Base-by-base conservation (phyloP, 2,113 vertebrate species). In the Ophthalmotilapia sp. region DNA sequence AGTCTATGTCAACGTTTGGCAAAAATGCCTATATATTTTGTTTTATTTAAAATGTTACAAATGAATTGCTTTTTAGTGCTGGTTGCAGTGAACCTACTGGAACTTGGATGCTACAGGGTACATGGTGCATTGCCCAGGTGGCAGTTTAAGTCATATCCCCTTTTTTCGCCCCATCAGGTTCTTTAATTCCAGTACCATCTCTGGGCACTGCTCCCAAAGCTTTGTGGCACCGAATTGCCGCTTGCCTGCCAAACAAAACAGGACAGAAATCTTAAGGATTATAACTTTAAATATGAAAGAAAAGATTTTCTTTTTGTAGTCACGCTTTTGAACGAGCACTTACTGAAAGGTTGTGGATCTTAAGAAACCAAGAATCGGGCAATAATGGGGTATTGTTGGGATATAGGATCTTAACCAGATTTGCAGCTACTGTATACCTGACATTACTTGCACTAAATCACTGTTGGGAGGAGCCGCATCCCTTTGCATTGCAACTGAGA, bases 391-490 rank as follows among this genome's bases (percentile, higher is more conserved):
- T 87, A 82, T 58, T 83, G 36, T 80, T 80, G 42, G 29, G 60
- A 75, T 53, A 33, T 45, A 33, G 82, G 47, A 84, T 88, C 79
- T 15, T 82, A 70, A 58, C n/a, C 82, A 51, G 86, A 86, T 79
- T 73, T 88, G 87, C 88, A 93, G 89, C 90, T 86, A 89, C 62
- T 86, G 88, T 86, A 86, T 47, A 90, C 80, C 86, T 89, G 92
- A 94, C 87, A 89, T 93, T 84, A 91, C 89, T 95, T 95, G 94
- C 94, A 94, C 93, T 94, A 93, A 92, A 90, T 85, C 86, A 82
- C 79, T 6, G 29, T 62, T 45, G 80, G 81, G 33, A 73, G 80
- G 83, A 80, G 65, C 80, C 53, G 26, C 15, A 15, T 81, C 73
- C 81, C 77, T 84, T 54, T 2, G 81, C 87, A 82, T 89, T 83